Evolutionary conservation across 2,888 invertebrate genomes (phyloP).

Genomic region (Sphaerophoria taeniata): DNA sequence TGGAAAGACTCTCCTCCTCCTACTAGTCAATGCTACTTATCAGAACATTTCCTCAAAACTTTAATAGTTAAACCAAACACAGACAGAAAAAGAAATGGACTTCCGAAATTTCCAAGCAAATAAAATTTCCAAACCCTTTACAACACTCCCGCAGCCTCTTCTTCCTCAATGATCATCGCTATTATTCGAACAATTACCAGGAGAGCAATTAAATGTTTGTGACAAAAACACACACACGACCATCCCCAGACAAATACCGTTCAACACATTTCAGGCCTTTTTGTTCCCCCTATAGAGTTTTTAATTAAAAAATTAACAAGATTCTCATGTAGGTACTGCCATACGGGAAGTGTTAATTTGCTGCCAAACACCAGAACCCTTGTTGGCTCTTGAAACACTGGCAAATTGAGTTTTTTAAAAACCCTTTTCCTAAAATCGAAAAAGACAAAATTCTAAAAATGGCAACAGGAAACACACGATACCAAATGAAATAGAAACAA

Average conservation of each 20-base stretch:
- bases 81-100: no score
- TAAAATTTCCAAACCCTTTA: neutral
- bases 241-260: slow-evolving; percentile 23
- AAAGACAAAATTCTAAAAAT: neutral
- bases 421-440: neutral
- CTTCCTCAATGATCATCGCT: neutral
- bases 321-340: slow-evolving; percentile 53
- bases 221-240: slow-evolving; percentile 46
- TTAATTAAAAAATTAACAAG: slow-evolving; percentile 68
- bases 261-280: slow-evolving; percentile 34
- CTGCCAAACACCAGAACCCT: slow-evolving; percentile 33
- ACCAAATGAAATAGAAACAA: neutral
- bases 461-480: neutral
- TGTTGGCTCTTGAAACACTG: neutral
- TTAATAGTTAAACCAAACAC: no score
- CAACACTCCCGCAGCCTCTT: neutral
- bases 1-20: no score
- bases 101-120: no score
- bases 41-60: no score
- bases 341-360: slow-evolving; percentile 61
- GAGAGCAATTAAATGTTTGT: slow-evolving; percentile 37
- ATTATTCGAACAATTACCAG: slow-evolving; percentile 29
- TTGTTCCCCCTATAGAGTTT: slow-evolving; percentile 55
- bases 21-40: no score
- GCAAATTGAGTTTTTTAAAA: neutral